A percentile compares a stretch with the other conserved stretches of the same genome.
Conservation (phyloP, 1,140 invertebrate species). For the Uloborus diversus region DNA sequence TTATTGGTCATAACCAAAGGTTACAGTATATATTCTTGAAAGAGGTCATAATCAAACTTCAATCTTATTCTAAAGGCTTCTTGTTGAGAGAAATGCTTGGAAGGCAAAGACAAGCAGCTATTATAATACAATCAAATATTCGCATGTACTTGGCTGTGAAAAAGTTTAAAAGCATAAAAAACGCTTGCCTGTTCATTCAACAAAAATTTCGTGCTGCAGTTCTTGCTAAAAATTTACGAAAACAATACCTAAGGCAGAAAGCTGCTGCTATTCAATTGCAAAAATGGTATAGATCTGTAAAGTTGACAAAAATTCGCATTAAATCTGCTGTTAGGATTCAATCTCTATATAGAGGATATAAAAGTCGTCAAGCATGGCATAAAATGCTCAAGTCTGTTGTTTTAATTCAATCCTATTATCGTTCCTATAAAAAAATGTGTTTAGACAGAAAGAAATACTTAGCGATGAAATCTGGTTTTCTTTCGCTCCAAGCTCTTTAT, state of each 20-base stretch:
- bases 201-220: not conserved
- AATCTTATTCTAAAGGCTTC: conserved; percentile 2
- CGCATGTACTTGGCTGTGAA: conserved; percentile 2
- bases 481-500: too few relatives aligned
- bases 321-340: conserved; percentile 23
- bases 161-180: not conserved
- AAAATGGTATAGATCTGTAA: not conserved
- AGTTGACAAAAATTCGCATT: not conserved
- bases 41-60: not conserved
- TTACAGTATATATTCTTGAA: not conserved
- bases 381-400: too few relatives aligned
- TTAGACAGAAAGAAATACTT: too few relatives aligned
- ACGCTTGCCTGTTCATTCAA: not conserved
- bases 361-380: too few relatives aligned
- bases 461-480: too few relatives aligned
- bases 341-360: too few relatives aligned
- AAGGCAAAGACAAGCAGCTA: not conserved
- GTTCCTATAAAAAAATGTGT: too few relatives aligned
- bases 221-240: not conserved
- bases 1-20: not conserved
- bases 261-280: not conserved
- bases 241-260: not conserved
- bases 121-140: conserved; percentile 11
- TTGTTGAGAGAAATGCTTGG: not conserved
- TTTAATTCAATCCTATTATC: too few relatives aligned